These are phyloP conservation scores for Selenia dentaria DNA, from an alignment of 2,888 invertebrate species.

Conservation along the genomic window DNA sequence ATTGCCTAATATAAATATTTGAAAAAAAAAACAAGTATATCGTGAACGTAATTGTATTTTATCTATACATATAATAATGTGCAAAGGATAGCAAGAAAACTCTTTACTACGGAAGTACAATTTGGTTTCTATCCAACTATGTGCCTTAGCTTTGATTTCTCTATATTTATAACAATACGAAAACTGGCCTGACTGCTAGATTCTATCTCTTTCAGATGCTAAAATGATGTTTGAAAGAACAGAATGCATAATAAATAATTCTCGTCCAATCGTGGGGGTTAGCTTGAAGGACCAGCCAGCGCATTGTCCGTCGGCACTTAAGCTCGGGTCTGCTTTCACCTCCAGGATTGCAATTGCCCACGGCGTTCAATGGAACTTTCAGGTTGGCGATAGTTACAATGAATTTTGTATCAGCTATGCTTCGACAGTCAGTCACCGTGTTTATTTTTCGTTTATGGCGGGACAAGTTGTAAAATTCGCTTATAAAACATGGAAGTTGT, in stretches of 20 bases:
- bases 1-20: no score
- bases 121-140: no score
- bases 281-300: conserved; percentile 7
- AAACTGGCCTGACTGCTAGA: no score
- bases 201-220: no score
- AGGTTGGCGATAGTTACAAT: conserved; percentile 11
- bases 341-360: conserved; percentile 18
- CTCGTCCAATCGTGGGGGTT: conserved; percentile 10
- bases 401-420: conserved; percentile 20
- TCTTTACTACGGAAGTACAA: no score
- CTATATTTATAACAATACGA: no score
- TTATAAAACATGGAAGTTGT: conserved; percentile 11
- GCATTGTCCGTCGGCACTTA: conserved; percentile 15
- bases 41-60: no score
- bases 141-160: no score
- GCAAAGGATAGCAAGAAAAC: no score
- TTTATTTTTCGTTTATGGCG: conserved; percentile 17
- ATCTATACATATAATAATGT: no score
- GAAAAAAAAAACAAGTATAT: no score
- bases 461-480: conserved; percentile 17
- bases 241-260: conserved; percentile 21
- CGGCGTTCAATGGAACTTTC: conserved; percentile 15
- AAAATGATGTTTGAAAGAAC: conserved; percentile 8
- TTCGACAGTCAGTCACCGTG: conserved; percentile 2
- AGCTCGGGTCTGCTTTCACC: conserved; percentile 17